Percentiles rank a stretch among this genome's conserved stretches.
phyloP scores from a whole-genome alignment of 1,140 invertebrate species.

The Mizuhopecten yessoensis region DNA sequence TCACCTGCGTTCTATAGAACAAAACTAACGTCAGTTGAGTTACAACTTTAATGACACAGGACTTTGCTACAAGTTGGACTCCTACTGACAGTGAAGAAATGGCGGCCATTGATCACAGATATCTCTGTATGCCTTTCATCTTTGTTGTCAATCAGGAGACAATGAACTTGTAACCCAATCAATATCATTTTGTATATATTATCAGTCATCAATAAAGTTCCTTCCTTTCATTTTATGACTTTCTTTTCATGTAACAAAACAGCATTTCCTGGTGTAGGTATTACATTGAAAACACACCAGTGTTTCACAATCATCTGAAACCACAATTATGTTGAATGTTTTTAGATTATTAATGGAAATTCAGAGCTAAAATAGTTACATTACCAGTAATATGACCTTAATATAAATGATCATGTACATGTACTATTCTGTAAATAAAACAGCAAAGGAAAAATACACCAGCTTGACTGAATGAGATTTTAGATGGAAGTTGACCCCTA shows the following conservation, averaged over 20 bases:
- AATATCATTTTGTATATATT: conserved; percentile 20
- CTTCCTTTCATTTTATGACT: neutral
- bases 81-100: neutral
- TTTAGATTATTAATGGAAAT: too few species aligned
- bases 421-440: too few species aligned
- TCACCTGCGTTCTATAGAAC: neutral
- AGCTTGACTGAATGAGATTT: too few species aligned
- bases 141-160: neutral
- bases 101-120: neutral
- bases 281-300: neutral
- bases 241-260: conserved; percentile 9
- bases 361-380: too few species aligned
- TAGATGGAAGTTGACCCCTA: too few species aligned
- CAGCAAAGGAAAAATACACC: too few species aligned
- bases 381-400: too few species aligned
- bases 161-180: neutral
- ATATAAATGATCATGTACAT: too few species aligned
- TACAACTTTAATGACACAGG: neutral
- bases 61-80: neutral
- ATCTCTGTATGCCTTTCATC: neutral
- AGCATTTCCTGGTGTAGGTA: neutral
- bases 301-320: neutral
- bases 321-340: too few species aligned
- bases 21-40: neutral
- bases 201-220: neutral